phyloP scores from a whole-genome alignment of 2,113 vertebrate genomes.

The Amblyopsis rosae region DNA sequence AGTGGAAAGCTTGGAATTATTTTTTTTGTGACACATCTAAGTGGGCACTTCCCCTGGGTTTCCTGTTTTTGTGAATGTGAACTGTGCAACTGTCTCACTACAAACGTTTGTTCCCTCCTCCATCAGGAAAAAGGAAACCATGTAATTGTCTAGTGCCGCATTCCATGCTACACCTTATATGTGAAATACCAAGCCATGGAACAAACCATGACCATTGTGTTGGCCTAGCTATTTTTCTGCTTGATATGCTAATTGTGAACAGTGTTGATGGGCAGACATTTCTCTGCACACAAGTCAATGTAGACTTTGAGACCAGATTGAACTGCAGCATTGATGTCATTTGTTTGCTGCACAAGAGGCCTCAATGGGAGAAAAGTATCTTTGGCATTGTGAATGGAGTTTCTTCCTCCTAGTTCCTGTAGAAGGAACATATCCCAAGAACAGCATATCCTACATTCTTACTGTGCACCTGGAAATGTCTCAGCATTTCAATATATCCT shows the following conservation, averaged over 20 bases:
- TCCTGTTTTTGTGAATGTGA: constrained; percentile 73
- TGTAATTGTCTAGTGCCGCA: constrained; percentile 44
- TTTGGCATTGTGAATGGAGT: neutral
- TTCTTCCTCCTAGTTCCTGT: neutral
- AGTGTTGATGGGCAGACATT: no score
- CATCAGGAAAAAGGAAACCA: constrained; percentile 69
- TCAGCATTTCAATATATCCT: neutral
- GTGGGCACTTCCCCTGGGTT: constrained; percentile 66
- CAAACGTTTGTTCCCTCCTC: constrained; percentile 43
- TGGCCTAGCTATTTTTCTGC: neutral
- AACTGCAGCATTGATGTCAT: neutral
- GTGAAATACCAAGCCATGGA: constrained; percentile 45
- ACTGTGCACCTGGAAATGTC: neutral
- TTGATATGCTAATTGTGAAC: neutral
- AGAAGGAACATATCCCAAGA: neutral
- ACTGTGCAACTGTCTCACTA: constrained; percentile 25
- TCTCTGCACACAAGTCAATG: neutral
- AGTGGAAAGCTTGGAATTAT: constrained; percentile 44
- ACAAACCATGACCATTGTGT: constrained; percentile 6
- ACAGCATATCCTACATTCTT: neutral
- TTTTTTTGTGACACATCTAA: constrained; percentile 46
- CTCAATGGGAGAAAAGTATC: neutral
- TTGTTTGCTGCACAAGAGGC: neutral
- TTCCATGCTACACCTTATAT: constrained; percentile 24
- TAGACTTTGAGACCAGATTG: neutral